Evolutionary conservation across 2,113 vertebrate species (phyloP).

Genomic region (Calyptommatus sinebrachiatus): DNA sequence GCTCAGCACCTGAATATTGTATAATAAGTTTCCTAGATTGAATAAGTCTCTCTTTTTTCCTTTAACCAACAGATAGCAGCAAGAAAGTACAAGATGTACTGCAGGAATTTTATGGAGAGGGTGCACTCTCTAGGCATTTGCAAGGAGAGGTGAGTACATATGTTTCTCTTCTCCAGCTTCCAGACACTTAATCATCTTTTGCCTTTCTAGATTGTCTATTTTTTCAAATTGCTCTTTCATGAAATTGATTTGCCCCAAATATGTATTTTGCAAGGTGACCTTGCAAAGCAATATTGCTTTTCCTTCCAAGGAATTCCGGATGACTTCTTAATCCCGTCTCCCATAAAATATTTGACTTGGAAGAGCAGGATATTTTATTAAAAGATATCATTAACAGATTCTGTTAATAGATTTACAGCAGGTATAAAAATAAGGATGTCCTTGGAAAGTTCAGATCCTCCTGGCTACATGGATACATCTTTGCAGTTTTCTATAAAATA

Average conservation of each 20-base stretch:
- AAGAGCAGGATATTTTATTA: neutral
- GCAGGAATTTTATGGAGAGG: slow-evolving; percentile 79
- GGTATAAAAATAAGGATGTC: too few species aligned
- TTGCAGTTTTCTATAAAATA: too few species aligned
- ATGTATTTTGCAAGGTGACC: neutral
- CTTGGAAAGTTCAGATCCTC: too few species aligned
- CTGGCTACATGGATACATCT: too few species aligned
- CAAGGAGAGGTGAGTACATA: slow-evolving; percentile 82
- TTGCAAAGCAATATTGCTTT: neutral
- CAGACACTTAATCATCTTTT: neutral
- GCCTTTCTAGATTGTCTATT: neutral
- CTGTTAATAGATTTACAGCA: neutral
- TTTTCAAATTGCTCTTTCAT: neutral
- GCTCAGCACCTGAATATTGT: neutral
- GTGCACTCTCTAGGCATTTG: slow-evolving; percentile 73
- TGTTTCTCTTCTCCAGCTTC: neutral
- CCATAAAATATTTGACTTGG: neutral
- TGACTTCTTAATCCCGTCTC: too few species aligned
- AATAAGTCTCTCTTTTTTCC: neutral
- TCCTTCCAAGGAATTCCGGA: neutral
- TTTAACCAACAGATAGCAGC: slow-evolving; percentile 77
- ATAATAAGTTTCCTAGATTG: neutral
- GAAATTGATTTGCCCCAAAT: neutral
- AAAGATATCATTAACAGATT: neutral
- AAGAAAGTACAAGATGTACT: slow-evolving; percentile 89